Evolutionary conservation across 2,888 invertebrate genomes (phyloP).

Genomic region (Tanytarsus gracilentus): DNA sequence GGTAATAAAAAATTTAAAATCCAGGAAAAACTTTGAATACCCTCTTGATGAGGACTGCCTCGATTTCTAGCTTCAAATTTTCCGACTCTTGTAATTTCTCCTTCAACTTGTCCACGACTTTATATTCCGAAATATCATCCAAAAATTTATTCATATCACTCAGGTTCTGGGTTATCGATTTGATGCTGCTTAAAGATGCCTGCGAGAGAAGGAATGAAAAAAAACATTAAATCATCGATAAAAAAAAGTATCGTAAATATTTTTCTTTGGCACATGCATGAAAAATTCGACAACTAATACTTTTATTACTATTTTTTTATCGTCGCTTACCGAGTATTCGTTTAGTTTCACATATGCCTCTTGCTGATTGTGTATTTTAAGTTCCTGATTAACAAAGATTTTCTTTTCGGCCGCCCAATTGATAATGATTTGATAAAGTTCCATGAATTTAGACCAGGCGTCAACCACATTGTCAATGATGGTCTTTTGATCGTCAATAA

Average conservation of each 20-base stretch:
- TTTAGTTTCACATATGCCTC: conserved; percentile 77
- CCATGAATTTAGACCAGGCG: conserved; percentile 78
- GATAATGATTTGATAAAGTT: conserved; percentile 70
- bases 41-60: conserved; percentile 75
- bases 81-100: conserved; percentile 79
- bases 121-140: conserved; percentile 72
- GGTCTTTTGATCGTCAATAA: conserved; percentile 74
- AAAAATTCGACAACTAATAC: not conserved
- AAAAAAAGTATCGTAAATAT: not conserved
- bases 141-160: conserved; percentile 88
- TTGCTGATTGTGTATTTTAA: conserved; percentile 66
- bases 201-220: conserved; percentile 35
- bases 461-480: conserved; percentile 80
- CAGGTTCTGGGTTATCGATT: conserved; percentile 75
- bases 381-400: conserved; percentile 66
- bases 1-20: not conserved
- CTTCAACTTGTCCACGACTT: conserved; percentile 76
- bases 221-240: conserved; percentile 2
- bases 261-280: not conserved
- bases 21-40: not conserved
- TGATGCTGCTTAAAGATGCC: conserved; percentile 82
- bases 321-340: conserved; percentile 71
- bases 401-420: conserved; percentile 77
- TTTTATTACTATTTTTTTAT: too few species aligned
- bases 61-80: conserved; percentile 74